phyloP scores from a whole-genome alignment of 1,140 invertebrate genomes.

The Macrotrachela quadricornifera region DNA sequence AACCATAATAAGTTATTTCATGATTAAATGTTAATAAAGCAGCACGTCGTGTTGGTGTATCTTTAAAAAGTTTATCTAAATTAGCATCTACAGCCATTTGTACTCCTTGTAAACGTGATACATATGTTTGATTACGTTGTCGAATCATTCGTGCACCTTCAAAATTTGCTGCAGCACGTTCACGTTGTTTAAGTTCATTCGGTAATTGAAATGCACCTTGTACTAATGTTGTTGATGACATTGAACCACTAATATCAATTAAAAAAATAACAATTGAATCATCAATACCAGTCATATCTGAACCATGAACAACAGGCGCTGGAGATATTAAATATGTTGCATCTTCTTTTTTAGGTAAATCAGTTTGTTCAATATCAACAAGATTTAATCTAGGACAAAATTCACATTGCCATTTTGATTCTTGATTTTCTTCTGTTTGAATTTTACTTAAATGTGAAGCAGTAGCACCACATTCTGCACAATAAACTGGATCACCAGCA shows the following conservation, averaged over 20 bases:
- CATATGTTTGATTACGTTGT: too few relatives aligned
- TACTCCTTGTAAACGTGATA: conserved; percentile 10
- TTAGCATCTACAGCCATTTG: conserved; percentile 27
- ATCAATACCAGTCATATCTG: conserved; percentile 15
- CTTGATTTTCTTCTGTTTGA: too few relatives aligned
- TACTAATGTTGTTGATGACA: conserved; percentile 25
- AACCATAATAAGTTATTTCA: conserved; percentile 13
- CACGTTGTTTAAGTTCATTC: conserved; percentile 18
- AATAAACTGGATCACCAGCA: conserved; percentile 20
- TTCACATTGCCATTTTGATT: conserved; percentile 18
- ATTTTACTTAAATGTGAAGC: conserved; percentile 17
- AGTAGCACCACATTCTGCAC: conserved; percentile 16
- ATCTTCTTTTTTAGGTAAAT: conserved; percentile 17
- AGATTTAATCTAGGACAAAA: conserved; percentile 17
- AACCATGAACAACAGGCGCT: conserved; percentile 10
- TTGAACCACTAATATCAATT: conserved; percentile 26
- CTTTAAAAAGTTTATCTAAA: conserved; percentile 18
- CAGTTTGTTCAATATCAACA: conserved; percentile 20
- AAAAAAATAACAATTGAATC: conserved; percentile 22
- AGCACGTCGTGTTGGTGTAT: conserved; percentile 19
- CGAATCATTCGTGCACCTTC: too few relatives aligned
- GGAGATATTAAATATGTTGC: conserved; percentile 23
- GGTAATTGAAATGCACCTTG: conserved; percentile 14
- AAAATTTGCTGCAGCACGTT: background rate
- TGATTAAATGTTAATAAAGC: conserved; percentile 22